A percentile compares a stretch with the other conserved stretches of the same genome.
Evolutionary conservation across 1,140 invertebrate genomes (phyloP).

Genomic region (Copidosoma floridanum): DNA sequence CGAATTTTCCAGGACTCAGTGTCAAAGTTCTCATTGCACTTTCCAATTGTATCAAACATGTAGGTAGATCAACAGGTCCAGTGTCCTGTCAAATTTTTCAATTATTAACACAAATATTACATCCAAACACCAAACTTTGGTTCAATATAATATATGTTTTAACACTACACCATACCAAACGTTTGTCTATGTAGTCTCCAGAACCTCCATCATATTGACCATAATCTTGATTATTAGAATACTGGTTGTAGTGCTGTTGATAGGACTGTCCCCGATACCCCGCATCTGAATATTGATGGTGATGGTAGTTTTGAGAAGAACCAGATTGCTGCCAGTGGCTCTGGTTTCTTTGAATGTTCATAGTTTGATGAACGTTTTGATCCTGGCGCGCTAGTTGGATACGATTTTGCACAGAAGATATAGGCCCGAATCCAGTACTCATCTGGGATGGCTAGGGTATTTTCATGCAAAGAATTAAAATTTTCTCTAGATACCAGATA

Average conservation of each 20-base stretch:
- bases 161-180: conserved; percentile 33
- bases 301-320: conserved; percentile 20
- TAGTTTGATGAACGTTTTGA: conserved; percentile 10
- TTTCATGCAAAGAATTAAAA: background rate
- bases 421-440: background rate
- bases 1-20: conserved; percentile 62
- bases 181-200: conserved; percentile 33
- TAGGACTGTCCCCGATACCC: conserved; percentile 24
- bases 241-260: conserved; percentile 34
- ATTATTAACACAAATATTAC: background rate
- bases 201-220: conserved; percentile 33
- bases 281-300: conserved; percentile 26
- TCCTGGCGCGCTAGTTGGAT: conserved; percentile 32
- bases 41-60: conserved; percentile 55
- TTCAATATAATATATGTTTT: too few relatives aligned
- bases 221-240: conserved; percentile 29
- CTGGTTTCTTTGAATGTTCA: conserved; percentile 20
- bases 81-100: too few relatives aligned
- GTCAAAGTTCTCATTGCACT: conserved; percentile 62
- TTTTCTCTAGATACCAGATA: conserved; percentile 1
- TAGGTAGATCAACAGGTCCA: conserved; percentile 23
- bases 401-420: conserved; percentile 36
- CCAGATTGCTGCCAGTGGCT: conserved; percentile 17
- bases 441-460: background rate
- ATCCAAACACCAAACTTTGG: too few relatives aligned